Conservation (phyloP, 2,113 vertebrate genomes). For the Chloropsis hardwickii region DNA sequence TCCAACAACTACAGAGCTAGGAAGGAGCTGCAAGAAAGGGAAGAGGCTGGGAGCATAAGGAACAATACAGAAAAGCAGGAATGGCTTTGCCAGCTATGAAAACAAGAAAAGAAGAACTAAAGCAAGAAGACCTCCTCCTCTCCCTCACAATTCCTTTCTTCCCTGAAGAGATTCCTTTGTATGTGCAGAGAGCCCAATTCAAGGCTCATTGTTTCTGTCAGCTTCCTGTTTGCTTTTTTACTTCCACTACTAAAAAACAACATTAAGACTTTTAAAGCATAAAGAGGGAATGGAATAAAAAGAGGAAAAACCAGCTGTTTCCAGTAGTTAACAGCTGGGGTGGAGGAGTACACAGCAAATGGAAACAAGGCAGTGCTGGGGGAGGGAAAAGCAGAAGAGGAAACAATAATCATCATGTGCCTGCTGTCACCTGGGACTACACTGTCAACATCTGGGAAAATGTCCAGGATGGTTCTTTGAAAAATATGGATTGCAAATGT, state of each 20-base stretch:
- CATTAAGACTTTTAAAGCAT: constrained; percentile 26
- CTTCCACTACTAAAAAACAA: constrained; percentile 51
- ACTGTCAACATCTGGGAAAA: constrained; percentile 81
- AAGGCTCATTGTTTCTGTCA: constrained; percentile 69
- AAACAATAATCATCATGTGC: constrained; percentile 37
- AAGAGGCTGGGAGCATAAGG: not conserved
- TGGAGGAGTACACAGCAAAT: constrained; percentile 3
- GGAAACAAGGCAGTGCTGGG: not conserved
- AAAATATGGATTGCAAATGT: constrained; percentile 87
- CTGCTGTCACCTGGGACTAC: constrained; percentile 83
- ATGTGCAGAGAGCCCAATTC: constrained; percentile 6
- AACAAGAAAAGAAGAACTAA: constrained; percentile 33
- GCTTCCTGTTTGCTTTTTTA: constrained; percentile 72
- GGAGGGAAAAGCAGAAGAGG: constrained; percentile 10
- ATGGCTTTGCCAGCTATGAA: not conserved
- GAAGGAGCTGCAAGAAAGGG: not conserved
- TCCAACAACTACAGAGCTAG: not conserved
- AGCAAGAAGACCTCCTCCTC: constrained; percentile 22
- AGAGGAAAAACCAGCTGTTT: constrained; percentile 69
- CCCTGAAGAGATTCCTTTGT: constrained; percentile 33
- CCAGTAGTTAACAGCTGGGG: constrained; percentile 67
- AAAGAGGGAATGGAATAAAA: not conserved
- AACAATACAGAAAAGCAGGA: constrained; percentile 42
- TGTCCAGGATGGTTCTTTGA: constrained; percentile 81
- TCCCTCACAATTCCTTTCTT: constrained; percentile 8